Evolutionary conservation across 2,888 invertebrate genomes (phyloP), one percentile per base, ranked within the genome.

Genomic region (Colostygia pectinataria): DNA sequence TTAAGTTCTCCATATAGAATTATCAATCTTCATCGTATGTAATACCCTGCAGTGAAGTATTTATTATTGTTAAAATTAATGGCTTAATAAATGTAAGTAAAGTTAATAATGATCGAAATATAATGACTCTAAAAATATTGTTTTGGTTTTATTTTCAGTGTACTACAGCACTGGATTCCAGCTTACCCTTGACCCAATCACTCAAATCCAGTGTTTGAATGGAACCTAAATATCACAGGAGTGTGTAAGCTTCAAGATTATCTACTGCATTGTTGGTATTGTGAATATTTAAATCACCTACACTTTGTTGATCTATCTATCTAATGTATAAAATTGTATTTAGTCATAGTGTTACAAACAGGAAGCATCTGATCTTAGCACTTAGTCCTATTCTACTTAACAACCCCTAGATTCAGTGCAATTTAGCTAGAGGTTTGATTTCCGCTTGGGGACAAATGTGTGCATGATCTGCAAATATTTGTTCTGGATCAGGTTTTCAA

Each of bases 101-200:
- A 24, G 25, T 33, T 45, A 48, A 37, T 47, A 29, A 33, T 48
- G 20, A 43, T 36, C 39, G 31, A 56, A 46, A 52, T 54, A 39
- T 40, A 53, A 46, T 42, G 9, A 52, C 48, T 28, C 58, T 55
- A 54, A 27, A 59, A 39, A 58, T 55, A 54, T 43, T 54, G 52
- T 55, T 60, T 37, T 51, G 43, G 52, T 71, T 77, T 71, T 64
- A 58, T 74, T 88, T 88, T 73, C 85, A 89, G 88, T 78, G 73
- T 75, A 77, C 72, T 68, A 65, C 74, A 65, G 80, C 86, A 85
- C 86, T 88, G 88, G 83, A 76, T 65, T 63, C 75, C 73, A 70
- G 75, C 77, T 68, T 72, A 80, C 77, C 71, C n/a, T 72, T 60
- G 63, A 71, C 67, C 63, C 59, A 65, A 66, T 60, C 39, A 66